Evolutionary conservation across 2,113 vertebrate species (phyloP), one percentile per base, ranked within the genome.

Genomic region (Serilophus lunatus): DNA sequence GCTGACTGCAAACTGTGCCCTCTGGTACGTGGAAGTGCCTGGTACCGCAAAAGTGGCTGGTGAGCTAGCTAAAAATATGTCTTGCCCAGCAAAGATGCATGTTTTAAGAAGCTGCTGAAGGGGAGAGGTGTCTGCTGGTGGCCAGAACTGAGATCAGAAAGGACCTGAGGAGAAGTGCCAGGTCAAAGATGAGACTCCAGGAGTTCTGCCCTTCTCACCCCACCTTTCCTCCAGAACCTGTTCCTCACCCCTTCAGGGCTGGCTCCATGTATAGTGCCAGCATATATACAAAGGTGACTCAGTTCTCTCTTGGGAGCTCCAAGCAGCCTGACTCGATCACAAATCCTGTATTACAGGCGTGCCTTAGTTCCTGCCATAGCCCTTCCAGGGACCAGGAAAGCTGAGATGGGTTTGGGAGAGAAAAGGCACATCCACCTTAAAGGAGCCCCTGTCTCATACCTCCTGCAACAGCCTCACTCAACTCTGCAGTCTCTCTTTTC

Each of bases 61-160:
- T 9, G 6, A 86, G 6, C 40, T 64, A 49, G 23, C 33, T 65
- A 11, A 40, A 65, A 66, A 2, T 16, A 33, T n/a, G n/a, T 18
- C 4, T 26, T 4, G 2, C 40, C n/a, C 1, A 1, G 5, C 38
- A 33, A 72, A 72, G 15, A 16, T 25, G 49, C 16, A 4, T 2
- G 3, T 50, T 89, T 68, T 60, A 36, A 53, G 63, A 83, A 84
- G 40, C 19, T 87, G 35, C 29, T 47, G 5, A 10, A 22, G 13
- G 33, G 12, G 22, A 54, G 31, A 54, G 7, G 19, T 60, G 26
- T 45, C 59, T 83, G 40, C 54, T 87, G 44, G n/a, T 9, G 8
- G 19, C 3, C 1, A 76, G 44, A 76, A 47, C 19, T 1, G 6
- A 42, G 10, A 31, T 44, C 22, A 76, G 51, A 45, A 38, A 40